phyloP scores from a whole-genome alignment of 2,888 invertebrate genomes.

The Phragmatobia fuliginosa region DNA sequence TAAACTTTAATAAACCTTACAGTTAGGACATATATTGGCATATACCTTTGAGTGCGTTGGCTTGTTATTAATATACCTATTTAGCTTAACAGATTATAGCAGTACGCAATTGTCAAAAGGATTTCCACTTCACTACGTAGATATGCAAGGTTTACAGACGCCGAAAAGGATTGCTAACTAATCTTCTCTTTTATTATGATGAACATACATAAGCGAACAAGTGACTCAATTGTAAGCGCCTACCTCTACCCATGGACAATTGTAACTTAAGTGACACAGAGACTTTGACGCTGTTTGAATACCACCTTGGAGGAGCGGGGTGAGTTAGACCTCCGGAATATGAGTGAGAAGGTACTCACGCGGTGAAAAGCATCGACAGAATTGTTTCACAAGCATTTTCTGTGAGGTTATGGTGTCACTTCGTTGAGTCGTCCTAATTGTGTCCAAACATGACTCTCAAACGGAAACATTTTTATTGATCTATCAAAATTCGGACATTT shows the following conservation, averaged over 20 bases:
- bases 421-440: no score
- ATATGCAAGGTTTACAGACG: conserved; percentile 7
- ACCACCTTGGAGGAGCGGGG: fast-evolving
- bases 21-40: background rate
- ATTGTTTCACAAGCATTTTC: no score
- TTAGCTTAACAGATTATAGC: conserved; percentile 17
- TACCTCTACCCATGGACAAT: background rate
- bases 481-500: no score
- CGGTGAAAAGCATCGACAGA: no score
- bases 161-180: conserved; percentile 8
- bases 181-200: background rate
- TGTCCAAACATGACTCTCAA: no score
- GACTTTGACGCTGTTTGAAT: background rate
- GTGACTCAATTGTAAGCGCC: background rate
- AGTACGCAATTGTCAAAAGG: conserved; percentile 36
- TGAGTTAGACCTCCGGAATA: background rate
- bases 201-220: background rate
- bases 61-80: no score
- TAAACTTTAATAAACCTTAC: fast-evolving
- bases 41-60: no score
- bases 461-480: no score
- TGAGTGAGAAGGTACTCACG: no score
- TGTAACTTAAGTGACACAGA: background rate
- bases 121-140: conserved; percentile 23
- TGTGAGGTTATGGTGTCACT: no score